Evolutionary conservation across 2,888 invertebrate species (phyloP).

Genomic region (Dermolepida albohirtum): DNA sequence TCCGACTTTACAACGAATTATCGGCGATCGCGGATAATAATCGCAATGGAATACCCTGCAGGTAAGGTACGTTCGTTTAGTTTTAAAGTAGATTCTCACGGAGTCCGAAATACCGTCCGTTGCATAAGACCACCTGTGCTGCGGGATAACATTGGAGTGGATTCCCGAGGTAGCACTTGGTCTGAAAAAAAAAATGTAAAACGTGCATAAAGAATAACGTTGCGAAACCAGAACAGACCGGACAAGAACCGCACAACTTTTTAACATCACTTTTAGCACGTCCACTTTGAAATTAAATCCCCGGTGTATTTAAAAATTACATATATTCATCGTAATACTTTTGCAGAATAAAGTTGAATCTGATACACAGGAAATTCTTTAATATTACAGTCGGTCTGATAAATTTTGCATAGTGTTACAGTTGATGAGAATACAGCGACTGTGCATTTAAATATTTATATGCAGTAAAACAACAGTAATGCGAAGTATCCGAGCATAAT

Average conservation of each 20-base stretch:
- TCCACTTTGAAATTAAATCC: conserved; percentile 41
- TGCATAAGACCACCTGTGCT: conserved; percentile 42
- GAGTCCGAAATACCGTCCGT: conserved; percentile 5
- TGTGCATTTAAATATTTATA: background rate
- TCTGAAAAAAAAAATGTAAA: conserved; percentile 47
- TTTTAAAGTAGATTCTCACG: conserved; percentile 9
- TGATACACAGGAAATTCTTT: conserved; percentile 25
- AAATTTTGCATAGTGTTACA: conserved; percentile 22
- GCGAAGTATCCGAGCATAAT: background rate
- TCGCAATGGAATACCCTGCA: conserved; percentile 9
- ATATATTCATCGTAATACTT: conserved; percentile 7
- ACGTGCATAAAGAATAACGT: conserved; percentile 45
- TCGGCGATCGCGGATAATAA: conserved; percentile 30
- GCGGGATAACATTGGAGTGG: conserved; percentile 32
- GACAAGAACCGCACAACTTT: conserved; percentile 42
- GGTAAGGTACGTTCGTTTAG: conserved; percentile 26
- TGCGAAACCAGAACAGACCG: conserved; percentile 42
- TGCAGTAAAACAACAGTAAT: background rate
- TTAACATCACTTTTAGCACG: conserved; percentile 32
- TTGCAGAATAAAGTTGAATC: conserved; percentile 22
- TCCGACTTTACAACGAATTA: conserved; percentile 23
- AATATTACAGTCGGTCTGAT: conserved; percentile 6
- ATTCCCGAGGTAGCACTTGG: conserved; percentile 45
- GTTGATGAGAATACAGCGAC: background rate
- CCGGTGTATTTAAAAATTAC: conserved; percentile 45